A percentile compares a stretch with the other conserved stretches of the same genome.
Evolutionary conservation across 2,888 invertebrate genomes (phyloP).

Genomic region (Agrypnus murinus): DNA sequence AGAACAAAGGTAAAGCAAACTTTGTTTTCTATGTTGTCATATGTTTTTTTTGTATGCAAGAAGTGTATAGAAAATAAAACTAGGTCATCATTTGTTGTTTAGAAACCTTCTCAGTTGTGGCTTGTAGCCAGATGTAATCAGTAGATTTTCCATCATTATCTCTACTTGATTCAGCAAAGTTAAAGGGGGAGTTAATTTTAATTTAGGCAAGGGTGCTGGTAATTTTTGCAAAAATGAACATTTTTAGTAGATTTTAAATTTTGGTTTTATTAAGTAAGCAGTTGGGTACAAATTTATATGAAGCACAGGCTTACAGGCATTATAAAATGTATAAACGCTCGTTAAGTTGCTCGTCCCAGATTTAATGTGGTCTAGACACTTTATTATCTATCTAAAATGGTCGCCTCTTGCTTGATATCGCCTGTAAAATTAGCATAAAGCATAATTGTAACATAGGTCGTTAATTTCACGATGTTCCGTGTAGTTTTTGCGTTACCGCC

Average conservation of each 20-base stretch:
- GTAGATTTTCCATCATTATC: too few species aligned
- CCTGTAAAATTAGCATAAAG: constrained; percentile 44
- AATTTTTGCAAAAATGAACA: too few species aligned
- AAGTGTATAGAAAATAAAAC: too few species aligned
- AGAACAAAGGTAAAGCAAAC: too few species aligned
- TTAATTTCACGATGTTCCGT: constrained; percentile 30
- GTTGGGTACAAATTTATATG: constrained; percentile 22
- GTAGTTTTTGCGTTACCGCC: constrained; percentile 8
- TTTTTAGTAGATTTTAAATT: constrained; percentile 9
- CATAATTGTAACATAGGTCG: constrained; percentile 35
- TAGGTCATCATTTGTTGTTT: too few species aligned
- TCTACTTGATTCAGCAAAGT: too few species aligned
- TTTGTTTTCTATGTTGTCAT: too few species aligned
- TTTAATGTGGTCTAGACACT: constrained; percentile 46
- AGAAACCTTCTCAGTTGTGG: too few species aligned
- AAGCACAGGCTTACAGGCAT: constrained; percentile 29
- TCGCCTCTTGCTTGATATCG: constrained; percentile 37
- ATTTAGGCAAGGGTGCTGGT: too few species aligned
- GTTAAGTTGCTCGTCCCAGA: constrained; percentile 35
- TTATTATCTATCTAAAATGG: constrained; percentile 40
- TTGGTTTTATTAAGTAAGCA: constrained; percentile 18
- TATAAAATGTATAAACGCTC: constrained; percentile 38
- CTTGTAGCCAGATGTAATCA: too few species aligned
- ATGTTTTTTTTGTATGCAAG: too few species aligned
- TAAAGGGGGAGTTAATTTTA: too few species aligned